Percentiles rank a stretch among this genome's conserved stretches.
Evolutionary conservation across 2,797 vertebrate genomes (phyloP).

Genomic region (Darevskia nairensis): DNA sequence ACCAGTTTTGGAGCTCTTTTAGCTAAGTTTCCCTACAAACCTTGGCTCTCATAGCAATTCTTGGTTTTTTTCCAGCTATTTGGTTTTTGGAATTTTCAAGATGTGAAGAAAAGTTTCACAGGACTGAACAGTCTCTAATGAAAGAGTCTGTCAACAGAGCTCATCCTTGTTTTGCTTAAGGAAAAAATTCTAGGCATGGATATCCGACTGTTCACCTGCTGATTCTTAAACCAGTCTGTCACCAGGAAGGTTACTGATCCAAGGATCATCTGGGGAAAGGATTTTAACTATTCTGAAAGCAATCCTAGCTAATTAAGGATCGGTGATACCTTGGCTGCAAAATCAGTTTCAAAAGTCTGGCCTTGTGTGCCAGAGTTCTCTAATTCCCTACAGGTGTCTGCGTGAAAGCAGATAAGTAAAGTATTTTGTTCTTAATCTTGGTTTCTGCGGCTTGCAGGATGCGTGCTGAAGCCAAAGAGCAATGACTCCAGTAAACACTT

Average conservation of each 20-base stretch:
- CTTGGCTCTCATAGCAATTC: neutral
- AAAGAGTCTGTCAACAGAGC: neutral
- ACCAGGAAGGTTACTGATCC: slow-evolving; percentile 12
- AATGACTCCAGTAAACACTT: neutral
- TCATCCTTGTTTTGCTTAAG: neutral
- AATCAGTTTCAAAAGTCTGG: slow-evolving; percentile 14
- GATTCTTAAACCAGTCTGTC: slow-evolving; percentile 10
- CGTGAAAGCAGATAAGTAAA: slow-evolving; percentile 36
- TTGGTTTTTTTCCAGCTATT: neutral
- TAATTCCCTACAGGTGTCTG: slow-evolving; percentile 25
- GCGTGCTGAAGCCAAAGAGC: slow-evolving; percentile 1
- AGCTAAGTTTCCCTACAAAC: neutral
- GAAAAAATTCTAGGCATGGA: neutral
- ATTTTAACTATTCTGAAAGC: neutral
- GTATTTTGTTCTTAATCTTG: slow-evolving; percentile 47
- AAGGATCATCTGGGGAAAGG: neutral
- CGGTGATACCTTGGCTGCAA: slow-evolving; percentile 9
- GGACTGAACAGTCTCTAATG: neutral
- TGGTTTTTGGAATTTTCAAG: neutral
- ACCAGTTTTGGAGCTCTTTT: neutral
- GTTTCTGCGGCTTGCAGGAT: slow-evolving; percentile 21
- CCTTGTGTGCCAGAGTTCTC: slow-evolving; percentile 5
- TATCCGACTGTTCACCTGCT: slow-evolving; percentile 13
- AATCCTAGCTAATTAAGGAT: slow-evolving; percentile 26
- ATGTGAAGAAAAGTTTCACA: neutral